A percentile compares a stretch with the other conserved stretches of the same genome.
Conservation (phyloP, 2,888 invertebrate genomes). For the Arctia plantaginis region DNA sequence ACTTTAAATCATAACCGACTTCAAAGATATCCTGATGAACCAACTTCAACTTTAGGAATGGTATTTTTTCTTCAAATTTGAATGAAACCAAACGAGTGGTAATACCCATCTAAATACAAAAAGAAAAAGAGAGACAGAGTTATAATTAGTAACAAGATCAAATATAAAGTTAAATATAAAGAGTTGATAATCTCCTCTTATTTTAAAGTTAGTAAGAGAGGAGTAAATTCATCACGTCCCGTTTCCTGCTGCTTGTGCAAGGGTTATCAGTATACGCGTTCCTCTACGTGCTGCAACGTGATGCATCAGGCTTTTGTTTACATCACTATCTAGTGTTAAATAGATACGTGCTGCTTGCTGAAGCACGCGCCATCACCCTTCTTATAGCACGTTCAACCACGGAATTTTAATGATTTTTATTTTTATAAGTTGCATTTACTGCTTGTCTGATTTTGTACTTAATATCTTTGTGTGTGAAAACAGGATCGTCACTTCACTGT, state of each 20-base stretch:
- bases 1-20: no score
- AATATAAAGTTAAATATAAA: no score
- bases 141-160: no score
- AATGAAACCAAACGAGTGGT: neutral
- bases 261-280: neutral
- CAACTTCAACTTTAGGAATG: no score
- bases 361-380: neutral
- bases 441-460: neutral
- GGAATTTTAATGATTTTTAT: neutral
- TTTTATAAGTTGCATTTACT: neutral
- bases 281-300: constrained; percentile 7
- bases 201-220: neutral
- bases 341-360: neutral
- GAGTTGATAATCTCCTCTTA: neutral
- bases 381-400: neutral
- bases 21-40: no score
- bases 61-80: neutral
- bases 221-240: neutral
- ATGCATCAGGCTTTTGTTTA: neutral
- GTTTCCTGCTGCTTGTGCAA: neutral
- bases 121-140: neutral
- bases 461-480: neutral
- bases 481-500: no score
- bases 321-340: neutral
- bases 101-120: neutral